Conservation (phyloP, 2,888 invertebrate genomes). For the Calliphora vomitoria region DNA sequence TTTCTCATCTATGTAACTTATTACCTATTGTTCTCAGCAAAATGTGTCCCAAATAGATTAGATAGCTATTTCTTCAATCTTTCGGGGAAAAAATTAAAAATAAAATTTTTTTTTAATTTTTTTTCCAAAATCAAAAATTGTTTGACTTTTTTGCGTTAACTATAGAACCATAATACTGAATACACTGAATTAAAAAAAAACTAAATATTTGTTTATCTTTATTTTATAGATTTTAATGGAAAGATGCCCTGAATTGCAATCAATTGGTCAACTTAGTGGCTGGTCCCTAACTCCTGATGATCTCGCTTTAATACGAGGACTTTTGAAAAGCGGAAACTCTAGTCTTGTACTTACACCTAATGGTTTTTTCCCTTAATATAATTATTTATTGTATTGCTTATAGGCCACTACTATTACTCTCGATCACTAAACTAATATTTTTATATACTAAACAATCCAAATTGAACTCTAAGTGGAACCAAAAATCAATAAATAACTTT, state of each 20-base stretch:
- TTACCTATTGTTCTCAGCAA: too few species aligned
- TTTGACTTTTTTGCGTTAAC: too few species aligned
- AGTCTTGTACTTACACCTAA: conserved; percentile 88
- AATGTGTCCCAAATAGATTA: too few species aligned
- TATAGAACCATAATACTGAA: too few species aligned
- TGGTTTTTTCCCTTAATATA: conserved; percentile 84
- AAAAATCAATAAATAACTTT: conserved; percentile 39
- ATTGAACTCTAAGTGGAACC: conserved; percentile 12
- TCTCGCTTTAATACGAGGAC: conserved; percentile 88
- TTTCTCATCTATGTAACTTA: too few species aligned
- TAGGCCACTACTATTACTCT: conserved; percentile 35
- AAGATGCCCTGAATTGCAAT: conserved; percentile 88
- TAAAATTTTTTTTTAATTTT: too few species aligned
- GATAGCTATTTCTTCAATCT: too few species aligned
- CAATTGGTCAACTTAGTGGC: conserved; percentile 88
- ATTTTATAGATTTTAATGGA: conserved; percentile 86
- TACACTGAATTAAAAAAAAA: neutral
- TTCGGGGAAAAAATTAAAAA: too few species aligned
- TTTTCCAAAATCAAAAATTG: too few species aligned
- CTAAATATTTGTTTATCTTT: conserved; percentile 1
- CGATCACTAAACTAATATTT: conserved; percentile 25
- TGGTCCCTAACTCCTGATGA: conserved; percentile 89
- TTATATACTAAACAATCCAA: conserved; percentile 31
- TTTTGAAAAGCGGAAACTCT: conserved; percentile 88
- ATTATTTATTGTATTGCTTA: conserved; percentile 41